Base-by-base conservation (phyloP, 92 coral and sea anemone genomes). In the Palythoa grandis region DNA sequence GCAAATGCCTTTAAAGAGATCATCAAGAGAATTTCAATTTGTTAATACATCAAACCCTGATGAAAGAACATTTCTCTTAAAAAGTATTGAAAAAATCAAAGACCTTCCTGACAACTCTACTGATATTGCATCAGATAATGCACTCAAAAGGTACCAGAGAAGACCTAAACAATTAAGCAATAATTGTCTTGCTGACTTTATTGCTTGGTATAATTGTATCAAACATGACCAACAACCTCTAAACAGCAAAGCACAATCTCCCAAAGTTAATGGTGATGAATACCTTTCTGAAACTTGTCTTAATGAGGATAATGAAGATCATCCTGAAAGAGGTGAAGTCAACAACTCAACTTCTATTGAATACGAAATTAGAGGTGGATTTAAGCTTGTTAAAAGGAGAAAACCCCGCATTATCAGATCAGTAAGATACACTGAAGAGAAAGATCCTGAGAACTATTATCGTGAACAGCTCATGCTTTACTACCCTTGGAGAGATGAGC, bases 381-480 rank as follows among this genome's bases (percentile, higher is more conserved):
- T 19, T 16, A 66, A 22, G 25, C 25, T 67, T 65, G 70, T 65
- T 10, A 9, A 67, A 29, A 24, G 72, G 13, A 22, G 35, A 17
- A 67, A 67, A 23, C 72, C 72, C 14, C 14, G 72, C 4, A 67
- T 67, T 67, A 56, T 83, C 25, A 38, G 87, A 11, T 83, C 84
- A 20, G 84, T 83, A 37, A 84, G 84, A 85, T 88, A 29, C 14
- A 76, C 77, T 47, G 85, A 89, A 61, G 84, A 89, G 43, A 89
- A 84, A 69, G 88, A 84, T 14, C 88, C 88, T 22, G 87, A 80
- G 38, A 90, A 82, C 48, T 74, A 90, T 66, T 89, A 7, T 20
- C 72, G 90, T 50, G 87, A 88, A 48, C 87, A 88, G 61, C 77
- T 77, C 2, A 88, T 89, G 90, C 88, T 86, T 82, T 90, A 67